Evolutionary conservation across 2,113 vertebrate genomes (phyloP), one percentile per base, ranked within the genome.

Genomic region (Willisornis vidua): DNA sequence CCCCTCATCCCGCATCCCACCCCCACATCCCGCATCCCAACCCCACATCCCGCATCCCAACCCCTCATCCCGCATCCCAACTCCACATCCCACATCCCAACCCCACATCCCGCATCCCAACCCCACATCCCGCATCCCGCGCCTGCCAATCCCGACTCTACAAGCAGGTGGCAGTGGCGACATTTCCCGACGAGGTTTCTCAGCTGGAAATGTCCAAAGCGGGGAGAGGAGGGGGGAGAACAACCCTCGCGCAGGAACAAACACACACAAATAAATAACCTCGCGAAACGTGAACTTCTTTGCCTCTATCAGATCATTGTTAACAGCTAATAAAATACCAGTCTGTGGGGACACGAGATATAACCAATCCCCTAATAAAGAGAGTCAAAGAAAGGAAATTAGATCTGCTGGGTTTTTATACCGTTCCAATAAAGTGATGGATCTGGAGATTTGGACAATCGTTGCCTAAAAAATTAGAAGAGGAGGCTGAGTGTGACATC

Each of bases 81-180:
- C 7, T 16, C 52, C 52, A 10, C 9, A 18, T 12, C 33, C 31
- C 8, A 5, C 22, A 41, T 19, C 57, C 14, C 19, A 3, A 19
- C 7, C 54, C 55, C 3, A 0, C 43, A 48, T 26, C 33, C 37
- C 4, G 3, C 37, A n/a, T 39, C 72, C 24, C 23, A 8, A 13
- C 16, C 22, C 54, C 54, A 19, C 54, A 24, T 17, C 48, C 35
- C 59, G 5, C 87, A 43, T 4, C 24, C 23, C 54, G 17, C 48
- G 81, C 92, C 15, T 98, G 97, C 92, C 94, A 94, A 87, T 94
- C 98, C 97, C 68, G 28, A 86, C 94, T 94, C 95, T 3, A 17
- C 98, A 98, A 97, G 97, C 98, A 98, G 98, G 97, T 97, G 98
- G 98, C 98, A 98, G 95, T 98, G 97, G 96, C 91, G 97, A 97